Base-by-base conservation (phyloP, 2,113 vertebrate genomes). In the Symphodus melops region DNA sequence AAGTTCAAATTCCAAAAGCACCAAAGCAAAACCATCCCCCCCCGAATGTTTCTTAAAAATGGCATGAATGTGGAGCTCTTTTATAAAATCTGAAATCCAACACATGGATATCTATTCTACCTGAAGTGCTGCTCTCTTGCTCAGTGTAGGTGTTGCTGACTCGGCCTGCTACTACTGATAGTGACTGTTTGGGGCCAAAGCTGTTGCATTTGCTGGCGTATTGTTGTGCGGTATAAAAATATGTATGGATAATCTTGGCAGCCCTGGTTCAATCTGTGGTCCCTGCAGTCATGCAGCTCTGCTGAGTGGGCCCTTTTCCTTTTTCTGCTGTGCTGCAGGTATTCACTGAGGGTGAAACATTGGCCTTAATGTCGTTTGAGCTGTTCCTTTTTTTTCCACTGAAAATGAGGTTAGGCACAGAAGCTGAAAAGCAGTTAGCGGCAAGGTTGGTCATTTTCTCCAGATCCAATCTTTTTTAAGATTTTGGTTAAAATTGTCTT, bases 271-370 rank as follows among this genome's bases (percentile, higher is more conserved):
- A 72, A 61, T 81, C 72, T 80, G 65, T 78, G 69, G 21, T 82
- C 81, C 77, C 72, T 33, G 84, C 85, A 77, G 85, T 83, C 58
- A 20, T 13, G 53, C 12, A 55, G 74, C 76, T 82, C 55, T 92
- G 90, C 89, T 91, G 91, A 92, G 77, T 86, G 49, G 53, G 65
- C 66, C 54, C 9, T 85, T 87, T 84, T 85, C 17, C 14, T 37
- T 76, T 77, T 84, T 81, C 55, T 90, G 85, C 88, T 83, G 87
- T 2, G 65, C 16, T 86, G 71, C 81, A 87, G 81, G 85, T 84
- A 86, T 86, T 86, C 72, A 71, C 61, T 72, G 55, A 81, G 55
- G 82, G 53, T 74, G 74, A 88, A 89, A 85, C 77, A 78, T 58
- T 72, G 72, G 79, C 75, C 67, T 73, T 79, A 79, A 88, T 88